Base-by-base conservation (phyloP, 1,140 invertebrate species). In the Orius laevigatus region DNA sequence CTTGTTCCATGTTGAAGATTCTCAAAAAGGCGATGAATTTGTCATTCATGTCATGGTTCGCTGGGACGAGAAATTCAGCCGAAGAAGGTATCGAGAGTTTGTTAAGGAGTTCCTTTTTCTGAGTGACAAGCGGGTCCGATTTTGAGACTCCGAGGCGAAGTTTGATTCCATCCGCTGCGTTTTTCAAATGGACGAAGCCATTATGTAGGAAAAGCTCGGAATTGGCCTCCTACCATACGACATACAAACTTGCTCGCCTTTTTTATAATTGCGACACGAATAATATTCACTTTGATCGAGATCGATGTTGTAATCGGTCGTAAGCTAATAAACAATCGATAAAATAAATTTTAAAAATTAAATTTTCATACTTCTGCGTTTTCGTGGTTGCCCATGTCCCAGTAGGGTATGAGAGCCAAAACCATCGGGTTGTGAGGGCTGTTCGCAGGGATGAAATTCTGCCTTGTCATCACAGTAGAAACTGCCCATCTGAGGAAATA, bases 331-430 rank as follows among this genome's bases (percentile, higher is more conserved):
- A 36, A n/a, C n/a, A n/a, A n/a, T n/a, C n/a, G n/a, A n/a, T n/a
- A 25, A 25, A 25, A 25, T 25, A 25, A 25, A 25, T 25, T 25
- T 25, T 25, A n/a, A n/a, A n/a, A n/a, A n/a, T n/a, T n/a, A n/a
- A n/a, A n/a, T 25, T 25, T 25, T 8, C 25, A 25, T 25, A 94
- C 87, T 66, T 77, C 76, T 56, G 87, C 89, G 63, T 85, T 78
- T 53, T 76, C 73, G 59, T 97, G 91, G 70, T 97, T 97, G 62
- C 87, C 91, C 78, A 97, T 83, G 62, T 97, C 93, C 90, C 90
- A 96, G 32, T 91, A 70, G 5, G 92, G 91, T 58, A 96, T 93
- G 45, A 97, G 73, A 15, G 85, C 83, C 51, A 71, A 65, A 15
- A 75, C 66, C 62, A 66, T 72, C 20, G 71, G 62, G n/a, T 64